Conservation (phyloP, 2,113 vertebrate genomes). For the Caranx melampygus region DNA sequence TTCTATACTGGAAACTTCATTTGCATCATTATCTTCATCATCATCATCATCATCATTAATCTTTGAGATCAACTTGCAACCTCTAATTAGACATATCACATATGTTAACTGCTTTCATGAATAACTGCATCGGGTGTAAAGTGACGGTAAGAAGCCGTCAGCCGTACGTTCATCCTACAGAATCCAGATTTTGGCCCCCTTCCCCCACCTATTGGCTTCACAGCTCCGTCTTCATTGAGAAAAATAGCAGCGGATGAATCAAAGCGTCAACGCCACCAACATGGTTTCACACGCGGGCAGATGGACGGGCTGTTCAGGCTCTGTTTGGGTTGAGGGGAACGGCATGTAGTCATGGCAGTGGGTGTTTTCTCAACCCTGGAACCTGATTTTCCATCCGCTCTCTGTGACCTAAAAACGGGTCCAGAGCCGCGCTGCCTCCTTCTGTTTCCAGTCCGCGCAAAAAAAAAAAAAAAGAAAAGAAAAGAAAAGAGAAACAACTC, state of each 20-base stretch:
- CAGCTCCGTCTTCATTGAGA: slow-evolving; percentile 38
- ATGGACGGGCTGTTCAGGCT: slow-evolving; percentile 31
- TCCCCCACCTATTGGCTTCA: slow-evolving; percentile 1
- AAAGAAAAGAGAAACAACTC: background rate
- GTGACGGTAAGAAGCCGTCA: no score
- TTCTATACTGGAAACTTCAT: no score
- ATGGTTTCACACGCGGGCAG: slow-evolving; percentile 39
- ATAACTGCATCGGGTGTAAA: background rate
- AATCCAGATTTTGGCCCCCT: background rate
- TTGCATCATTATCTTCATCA: background rate
- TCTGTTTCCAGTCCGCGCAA: background rate
- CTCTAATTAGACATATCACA: background rate
- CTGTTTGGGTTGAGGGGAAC: slow-evolving; percentile 7
- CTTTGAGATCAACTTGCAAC: background rate
- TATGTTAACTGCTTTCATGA: no score
- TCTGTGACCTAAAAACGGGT: slow-evolving; percentile 58
- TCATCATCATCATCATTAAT: background rate
- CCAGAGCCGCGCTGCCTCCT: slow-evolving; percentile 9
- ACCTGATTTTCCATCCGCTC: slow-evolving; percentile 16
- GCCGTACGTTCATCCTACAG: background rate
- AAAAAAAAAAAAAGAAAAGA: background rate
- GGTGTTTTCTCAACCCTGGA: slow-evolving; percentile 26
- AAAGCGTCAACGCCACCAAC: slow-evolving; percentile 11
- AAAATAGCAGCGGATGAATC: slow-evolving; percentile 37
- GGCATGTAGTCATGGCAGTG: slow-evolving; percentile 9